phyloP scores from a whole-genome alignment of 2,113 vertebrate genomes.

The Serinus canaria region DNA sequence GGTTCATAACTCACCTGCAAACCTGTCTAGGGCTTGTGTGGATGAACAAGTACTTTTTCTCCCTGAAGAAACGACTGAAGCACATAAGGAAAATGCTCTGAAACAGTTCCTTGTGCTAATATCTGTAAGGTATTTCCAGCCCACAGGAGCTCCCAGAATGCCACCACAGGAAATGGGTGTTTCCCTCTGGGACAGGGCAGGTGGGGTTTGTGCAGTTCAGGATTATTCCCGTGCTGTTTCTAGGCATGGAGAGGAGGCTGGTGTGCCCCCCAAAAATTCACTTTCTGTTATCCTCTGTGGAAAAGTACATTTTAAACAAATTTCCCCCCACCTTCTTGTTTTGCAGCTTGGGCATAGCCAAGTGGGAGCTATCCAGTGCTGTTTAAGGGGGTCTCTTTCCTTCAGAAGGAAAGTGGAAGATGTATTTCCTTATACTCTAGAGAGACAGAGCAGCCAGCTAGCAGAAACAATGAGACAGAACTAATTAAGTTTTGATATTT shows the following conservation, averaged over 20 bases:
- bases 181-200: background rate
- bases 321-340: background rate
- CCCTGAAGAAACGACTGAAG: background rate
- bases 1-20: background rate
- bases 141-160: background rate
- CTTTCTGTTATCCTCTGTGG: background rate
- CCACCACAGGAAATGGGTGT: fast-evolving
- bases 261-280: fast-evolving
- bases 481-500: background rate
- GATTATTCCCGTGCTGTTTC: background rate
- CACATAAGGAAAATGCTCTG: background rate
- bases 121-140: background rate
- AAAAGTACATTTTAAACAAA: background rate
- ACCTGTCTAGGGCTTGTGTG: background rate
- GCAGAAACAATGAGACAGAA: background rate
- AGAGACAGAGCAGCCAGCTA: background rate
- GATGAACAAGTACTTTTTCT: background rate
- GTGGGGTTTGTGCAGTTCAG: background rate
- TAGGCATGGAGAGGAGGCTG: background rate
- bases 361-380: background rate
- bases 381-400: background rate
- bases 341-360: background rate
- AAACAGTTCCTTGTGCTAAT: background rate
- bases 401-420: background rate
- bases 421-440: background rate